A percentile compares a stretch with the other conserved stretches of the same genome.
Conservation (phyloP, 2,888 invertebrate species). For the Autographa gamma region DNA sequence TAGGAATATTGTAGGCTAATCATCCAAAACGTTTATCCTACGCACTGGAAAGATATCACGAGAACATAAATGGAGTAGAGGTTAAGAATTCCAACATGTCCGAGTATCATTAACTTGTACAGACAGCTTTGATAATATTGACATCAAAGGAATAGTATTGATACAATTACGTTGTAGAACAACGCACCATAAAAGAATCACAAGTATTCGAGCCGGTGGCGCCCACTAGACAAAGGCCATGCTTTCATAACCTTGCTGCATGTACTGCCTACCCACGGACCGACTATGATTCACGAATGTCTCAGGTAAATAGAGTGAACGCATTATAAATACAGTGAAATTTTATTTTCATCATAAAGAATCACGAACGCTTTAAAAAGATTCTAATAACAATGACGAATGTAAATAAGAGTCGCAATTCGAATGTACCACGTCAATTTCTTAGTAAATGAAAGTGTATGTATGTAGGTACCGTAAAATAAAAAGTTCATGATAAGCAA, state of each 20-base stretch:
- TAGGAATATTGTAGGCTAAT: background rate
- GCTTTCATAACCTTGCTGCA: slow-evolving; percentile 74
- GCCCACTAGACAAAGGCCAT: slow-evolving; percentile 71
- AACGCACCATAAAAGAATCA: slow-evolving; percentile 51
- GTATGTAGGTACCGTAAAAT: too few species aligned
- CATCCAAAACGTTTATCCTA: background rate
- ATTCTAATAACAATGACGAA: background rate
- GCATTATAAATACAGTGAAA: background rate
- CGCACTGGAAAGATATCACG: background rate
- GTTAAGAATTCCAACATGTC: background rate
- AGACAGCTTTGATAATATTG: background rate
- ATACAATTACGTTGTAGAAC: slow-evolving; percentile 13
- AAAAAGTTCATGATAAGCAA: background rate
- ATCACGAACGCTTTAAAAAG: background rate
- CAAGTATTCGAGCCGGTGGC: slow-evolving; percentile 60
- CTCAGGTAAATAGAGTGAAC: slow-evolving; percentile 39
- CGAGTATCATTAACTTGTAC: background rate
- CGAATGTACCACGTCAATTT: background rate
- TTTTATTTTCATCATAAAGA: background rate
- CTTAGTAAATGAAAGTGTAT: too few species aligned
- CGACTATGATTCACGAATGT: slow-evolving; percentile 65
- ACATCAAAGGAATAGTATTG: slow-evolving; percentile 8
- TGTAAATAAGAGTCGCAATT: background rate
- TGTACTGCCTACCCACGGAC: slow-evolving; percentile 60
- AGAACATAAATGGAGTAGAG: background rate